Evolutionary conservation across 2,797 vertebrate genomes (phyloP), one percentile per base, ranked within the genome.

Genomic region (Bovichtus variegatus): DNA sequence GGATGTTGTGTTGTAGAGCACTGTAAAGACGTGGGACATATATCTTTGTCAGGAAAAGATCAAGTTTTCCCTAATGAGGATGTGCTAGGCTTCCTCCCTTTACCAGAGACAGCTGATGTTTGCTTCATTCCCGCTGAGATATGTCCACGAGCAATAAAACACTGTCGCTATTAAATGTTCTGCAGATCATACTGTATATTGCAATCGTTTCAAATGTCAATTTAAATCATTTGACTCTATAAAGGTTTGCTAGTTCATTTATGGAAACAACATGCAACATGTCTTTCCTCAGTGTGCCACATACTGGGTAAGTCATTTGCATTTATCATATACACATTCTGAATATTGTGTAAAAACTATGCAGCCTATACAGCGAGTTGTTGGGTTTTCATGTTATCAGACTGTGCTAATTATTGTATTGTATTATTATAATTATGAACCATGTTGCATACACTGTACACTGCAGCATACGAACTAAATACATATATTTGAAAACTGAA

Each of bases 31-130:
- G 70, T 40, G 9, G 62, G 36, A 83, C 71, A 79, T 83, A 83
- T 27, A 44, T 91, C 86, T 80, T 81, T 84, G 83, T 87, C 89
- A 82, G 31, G 55, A n/a, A 77, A 88, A 80, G 78, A 86, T 80
- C 81, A 86, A 88, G 71, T 76, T 75, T 78, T 77, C 83, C 76
- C 71, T 77, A 87, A 87, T 87, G 72, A 74, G 61, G 44, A 60
- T 85, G 72, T 88, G 82, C 84, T 61, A 13, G 21, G 73, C 71
- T 54, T 87, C 81, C 34, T 71, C 12, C 29, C 49, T 72, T 68
- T 40, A 71, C 71, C 59, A 71, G n/a, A 84, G 49, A 89, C 75
- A 88, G 86, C 50, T 85, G 66, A 86, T 81, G 64, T 71, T 83
- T 68, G 43, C 53, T 67, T 87, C 71, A 77, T 69, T 76, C 71